Percentiles rank a stretch among this genome's conserved stretches.
Conservation (phyloP, 1,140 invertebrate genomes). For the Drosophila eugracilis region DNA sequence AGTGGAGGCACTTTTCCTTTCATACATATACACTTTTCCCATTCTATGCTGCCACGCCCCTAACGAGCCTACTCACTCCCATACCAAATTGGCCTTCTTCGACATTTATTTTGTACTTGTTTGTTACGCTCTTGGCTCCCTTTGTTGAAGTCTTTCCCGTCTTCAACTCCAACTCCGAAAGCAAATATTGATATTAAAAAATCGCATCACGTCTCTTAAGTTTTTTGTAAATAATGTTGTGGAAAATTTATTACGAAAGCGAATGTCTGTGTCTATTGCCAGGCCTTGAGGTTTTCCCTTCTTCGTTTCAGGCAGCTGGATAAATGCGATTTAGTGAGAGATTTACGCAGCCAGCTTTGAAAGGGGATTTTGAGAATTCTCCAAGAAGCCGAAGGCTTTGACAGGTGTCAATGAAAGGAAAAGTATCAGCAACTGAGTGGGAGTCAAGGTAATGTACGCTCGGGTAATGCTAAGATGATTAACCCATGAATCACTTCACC, state of each 20-base stretch:
- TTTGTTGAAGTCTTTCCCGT: constrained; percentile 13
- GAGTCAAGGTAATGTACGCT: constrained; percentile 6
- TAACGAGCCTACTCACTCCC: constrained; percentile 23
- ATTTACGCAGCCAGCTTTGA: constrained; percentile 38
- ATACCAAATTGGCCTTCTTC: constrained; percentile 59
- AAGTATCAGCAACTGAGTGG: constrained; percentile 7
- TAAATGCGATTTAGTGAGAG: constrained; percentile 72
- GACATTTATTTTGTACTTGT: constrained; percentile 77
- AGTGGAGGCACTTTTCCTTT: constrained; percentile 33
- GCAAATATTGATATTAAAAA: constrained; percentile 82
- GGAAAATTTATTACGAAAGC: constrained; percentile 74
- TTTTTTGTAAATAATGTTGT: constrained; percentile 81
- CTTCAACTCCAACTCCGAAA: constrained; percentile 14
- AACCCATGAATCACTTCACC: background rate
- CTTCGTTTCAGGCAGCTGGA: constrained; percentile 45
- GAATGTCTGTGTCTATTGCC: constrained; percentile 28
- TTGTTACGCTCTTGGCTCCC: constrained; percentile 56
- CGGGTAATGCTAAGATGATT: constrained; percentile 4
- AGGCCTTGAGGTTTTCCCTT: constrained; percentile 21
- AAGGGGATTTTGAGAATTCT: constrained; percentile 40
- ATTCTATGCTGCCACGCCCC: constrained; percentile 40
- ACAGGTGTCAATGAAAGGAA: constrained; percentile 50
- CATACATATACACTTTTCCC: background rate
- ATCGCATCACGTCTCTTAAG: constrained; percentile 75
- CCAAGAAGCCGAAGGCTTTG: constrained; percentile 13